phyloP scores from a whole-genome alignment of 1,140 invertebrate genomes.

The Drosophila saltans region DNA sequence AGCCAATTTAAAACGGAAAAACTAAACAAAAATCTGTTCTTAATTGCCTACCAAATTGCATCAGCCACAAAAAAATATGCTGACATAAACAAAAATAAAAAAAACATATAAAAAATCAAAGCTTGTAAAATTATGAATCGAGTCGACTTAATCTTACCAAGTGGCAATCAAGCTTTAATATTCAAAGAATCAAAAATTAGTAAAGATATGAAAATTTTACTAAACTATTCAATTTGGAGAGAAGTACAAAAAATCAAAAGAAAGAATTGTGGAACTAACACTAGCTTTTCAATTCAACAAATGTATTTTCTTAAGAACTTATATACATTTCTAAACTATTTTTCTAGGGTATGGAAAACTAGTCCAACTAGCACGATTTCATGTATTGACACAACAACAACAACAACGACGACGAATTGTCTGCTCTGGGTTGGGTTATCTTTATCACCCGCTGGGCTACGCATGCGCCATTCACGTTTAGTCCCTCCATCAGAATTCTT shows the following conservation, averaged over 20 bases:
- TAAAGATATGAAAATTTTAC: too few relatives aligned
- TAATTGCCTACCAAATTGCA: constrained; percentile 4
- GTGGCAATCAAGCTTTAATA: too few relatives aligned
- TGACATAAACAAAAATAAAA: constrained; percentile 7
- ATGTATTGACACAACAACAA: not conserved
- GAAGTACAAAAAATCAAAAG: too few relatives aligned
- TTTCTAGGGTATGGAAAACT: constrained; percentile 1
- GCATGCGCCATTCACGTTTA: constrained; percentile 4
- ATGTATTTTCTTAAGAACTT: too few relatives aligned
- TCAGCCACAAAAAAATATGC: constrained; percentile 6
- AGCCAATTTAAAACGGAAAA: constrained; percentile 2
- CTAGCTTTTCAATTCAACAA: too few relatives aligned
- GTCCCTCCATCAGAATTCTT: not conserved
- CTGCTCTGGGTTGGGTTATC: not conserved
- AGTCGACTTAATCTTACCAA: constrained; percentile 1
- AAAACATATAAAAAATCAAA: not conserved
- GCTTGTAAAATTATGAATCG: not conserved
- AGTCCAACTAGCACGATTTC: not conserved
- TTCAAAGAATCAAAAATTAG: too few relatives aligned
- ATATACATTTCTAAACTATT: not conserved
- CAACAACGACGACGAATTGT: not conserved
- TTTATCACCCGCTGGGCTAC: not conserved
- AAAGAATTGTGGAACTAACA: too few relatives aligned
- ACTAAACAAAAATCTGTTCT: not conserved
- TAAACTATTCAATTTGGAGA: too few relatives aligned